Conservation (phyloP, 37 sponge, comb jelly and placozoan species). For the Ephydatia muelleri region DNA sequence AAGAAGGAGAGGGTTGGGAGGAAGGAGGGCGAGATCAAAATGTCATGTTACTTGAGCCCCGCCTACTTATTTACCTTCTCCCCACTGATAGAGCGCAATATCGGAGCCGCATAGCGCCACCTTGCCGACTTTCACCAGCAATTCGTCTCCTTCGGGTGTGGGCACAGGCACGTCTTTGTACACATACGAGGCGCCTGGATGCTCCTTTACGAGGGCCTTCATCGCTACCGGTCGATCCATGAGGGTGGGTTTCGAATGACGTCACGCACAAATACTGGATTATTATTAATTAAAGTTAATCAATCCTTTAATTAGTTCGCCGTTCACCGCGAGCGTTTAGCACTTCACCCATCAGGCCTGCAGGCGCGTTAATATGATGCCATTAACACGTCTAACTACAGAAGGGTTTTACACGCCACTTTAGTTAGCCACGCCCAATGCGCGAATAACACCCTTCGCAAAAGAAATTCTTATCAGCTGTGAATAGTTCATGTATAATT, state of each 20-base stretch:
- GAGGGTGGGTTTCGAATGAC: not conserved
- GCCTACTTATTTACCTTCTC: slow-evolving; percentile 27
- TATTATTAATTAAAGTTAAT: not conserved
- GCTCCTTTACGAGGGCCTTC: slow-evolving; percentile 86
- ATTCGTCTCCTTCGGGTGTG: slow-evolving; percentile 59
- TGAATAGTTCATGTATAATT: too few relatives aligned
- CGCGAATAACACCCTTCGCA: too few relatives aligned
- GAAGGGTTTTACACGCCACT: too few relatives aligned
- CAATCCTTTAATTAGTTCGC: too few relatives aligned
- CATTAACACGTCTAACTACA: too few relatives aligned
- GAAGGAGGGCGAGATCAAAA: not conserved
- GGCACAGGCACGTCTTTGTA: slow-evolving; percentile 79
- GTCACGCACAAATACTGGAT: not conserved
- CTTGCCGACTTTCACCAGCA: slow-evolving; percentile 77
- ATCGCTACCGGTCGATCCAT: slow-evolving; percentile 40
- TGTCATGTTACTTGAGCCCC: not conserved
- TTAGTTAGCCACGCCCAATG: too few relatives aligned
- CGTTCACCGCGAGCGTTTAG: not conserved
- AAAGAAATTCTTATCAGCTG: too few relatives aligned
- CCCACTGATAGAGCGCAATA: slow-evolving; percentile 87
- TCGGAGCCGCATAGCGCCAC: slow-evolving; percentile 91
- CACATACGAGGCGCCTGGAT: slow-evolving; percentile 44
- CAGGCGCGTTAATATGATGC: too few relatives aligned
- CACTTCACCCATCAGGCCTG: too few relatives aligned
- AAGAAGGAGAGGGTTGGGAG: not conserved